phyloP scores from a whole-genome alignment of 35 echinoderm and acorn worm species.

The Amphiura filiformis region DNA sequence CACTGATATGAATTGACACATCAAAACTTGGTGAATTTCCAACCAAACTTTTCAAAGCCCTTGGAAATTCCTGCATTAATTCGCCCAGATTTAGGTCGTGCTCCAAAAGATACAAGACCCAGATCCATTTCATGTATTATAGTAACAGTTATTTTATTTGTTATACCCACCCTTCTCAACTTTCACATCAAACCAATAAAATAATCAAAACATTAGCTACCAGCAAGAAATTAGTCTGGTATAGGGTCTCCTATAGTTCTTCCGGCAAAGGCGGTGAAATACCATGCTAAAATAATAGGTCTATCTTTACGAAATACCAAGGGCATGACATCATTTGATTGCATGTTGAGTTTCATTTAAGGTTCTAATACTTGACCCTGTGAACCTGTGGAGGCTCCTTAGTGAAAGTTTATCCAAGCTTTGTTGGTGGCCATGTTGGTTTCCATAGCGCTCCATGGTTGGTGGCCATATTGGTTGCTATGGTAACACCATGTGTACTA shows the following conservation, averaged over 20 bases:
- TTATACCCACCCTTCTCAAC: background rate
- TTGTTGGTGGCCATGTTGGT: slow-evolving; percentile 3
- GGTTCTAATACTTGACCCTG: background rate
- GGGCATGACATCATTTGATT: too few relatives aligned
- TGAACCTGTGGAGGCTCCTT: background rate
- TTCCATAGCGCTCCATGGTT: background rate
- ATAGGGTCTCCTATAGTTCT: background rate
- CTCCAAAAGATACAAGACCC: too few relatives aligned
- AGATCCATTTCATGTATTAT: background rate
- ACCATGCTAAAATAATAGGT: background rate
- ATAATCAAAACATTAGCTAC: background rate
- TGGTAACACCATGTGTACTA: background rate
- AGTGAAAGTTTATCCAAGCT: background rate
- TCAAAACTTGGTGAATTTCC: too few relatives aligned
- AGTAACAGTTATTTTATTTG: background rate
- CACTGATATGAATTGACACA: too few relatives aligned
- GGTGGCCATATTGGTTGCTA: background rate
- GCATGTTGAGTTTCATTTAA: background rate
- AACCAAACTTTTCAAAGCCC: too few relatives aligned
- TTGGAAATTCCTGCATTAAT: too few relatives aligned
- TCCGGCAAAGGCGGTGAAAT: background rate
- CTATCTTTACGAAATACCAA: too few relatives aligned
- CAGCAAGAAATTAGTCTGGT: background rate
- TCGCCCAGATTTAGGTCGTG: too few relatives aligned
- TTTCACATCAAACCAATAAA: background rate